Base-by-base conservation (phyloP, 2,113 vertebrate species). In the Amphiprion ocellaris region DNA sequence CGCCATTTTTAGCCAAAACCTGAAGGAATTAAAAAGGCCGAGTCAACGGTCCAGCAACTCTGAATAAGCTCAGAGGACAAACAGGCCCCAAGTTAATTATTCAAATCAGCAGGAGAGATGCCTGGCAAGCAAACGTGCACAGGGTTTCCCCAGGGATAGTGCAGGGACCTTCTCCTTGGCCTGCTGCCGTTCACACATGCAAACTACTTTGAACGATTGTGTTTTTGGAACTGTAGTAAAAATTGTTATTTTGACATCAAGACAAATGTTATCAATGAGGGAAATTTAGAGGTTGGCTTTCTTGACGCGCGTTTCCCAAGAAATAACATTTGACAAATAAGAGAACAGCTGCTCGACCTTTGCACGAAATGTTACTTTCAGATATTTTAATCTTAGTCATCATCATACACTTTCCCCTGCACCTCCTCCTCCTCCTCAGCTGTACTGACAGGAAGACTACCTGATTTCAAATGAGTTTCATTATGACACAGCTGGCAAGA, bases 11-110 rank as follows among this genome's bases (percentile, higher is more conserved):
- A 37, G 62, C 39, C 62, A 23, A 79, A 81, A 78, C 82, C 49
- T 39, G 33, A 55, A 74, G 74, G 79, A 46, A 76, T 83, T 83
- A 73, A 81, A 69, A 63, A 59, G 63, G 63, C 28, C 11, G 62
- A 87, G 67, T 77, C 79, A 76, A 83, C 49, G 81, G 87, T 87
- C 84, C 83, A 88, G 80, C 80, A 69, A 69, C 69, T 89, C 78
- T 82, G 79, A 93, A 87, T 84, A 85, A 85, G 72, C 83, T 83
- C 83, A 58, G 72, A 80, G 80, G 81, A 89, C 81, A 86, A 91
- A 87, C 60, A 84, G 89, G 79, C 89, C 73, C 81, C 79, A 63
- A 84, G 85, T 89, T 84, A 86, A 92, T 91, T 89, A 90, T 92
- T 91, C 72, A 86, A 84, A 85, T 60, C 84, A 88, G 84, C 47